Evolutionary conservation across 2,113 vertebrate species (phyloP).

Genomic region (Accipiter virgatus): DNA sequence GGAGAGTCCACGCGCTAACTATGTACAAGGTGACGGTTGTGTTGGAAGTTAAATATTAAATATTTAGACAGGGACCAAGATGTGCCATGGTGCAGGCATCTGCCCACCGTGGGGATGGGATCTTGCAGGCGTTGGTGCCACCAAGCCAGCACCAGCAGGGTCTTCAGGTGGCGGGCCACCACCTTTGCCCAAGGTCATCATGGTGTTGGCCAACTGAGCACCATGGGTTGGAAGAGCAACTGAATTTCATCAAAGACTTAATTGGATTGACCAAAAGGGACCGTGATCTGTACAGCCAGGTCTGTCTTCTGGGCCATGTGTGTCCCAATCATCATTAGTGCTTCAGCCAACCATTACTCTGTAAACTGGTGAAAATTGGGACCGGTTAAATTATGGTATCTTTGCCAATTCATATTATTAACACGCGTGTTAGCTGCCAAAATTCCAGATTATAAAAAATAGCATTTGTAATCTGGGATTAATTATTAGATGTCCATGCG

Average conservation of each 20-base stretch:
- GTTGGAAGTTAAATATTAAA: neutral
- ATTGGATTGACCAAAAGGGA: fast-evolving
- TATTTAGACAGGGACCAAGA: no score
- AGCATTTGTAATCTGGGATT: neutral
- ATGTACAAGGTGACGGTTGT: neutral
- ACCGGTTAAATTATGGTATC: fast-evolving
- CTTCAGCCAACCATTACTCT: neutral
- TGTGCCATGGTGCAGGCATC: fast-evolving
- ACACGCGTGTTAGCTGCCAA: fast-evolving
- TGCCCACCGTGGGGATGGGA: fast-evolving
- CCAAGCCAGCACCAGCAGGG: neutral
- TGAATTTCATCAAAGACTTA: neutral
- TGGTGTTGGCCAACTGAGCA: neutral
- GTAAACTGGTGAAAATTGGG: fast-evolving
- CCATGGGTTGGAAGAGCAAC: neutral
- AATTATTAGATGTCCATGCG: neutral
- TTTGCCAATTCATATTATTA: neutral
- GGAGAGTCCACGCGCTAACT: neutral
- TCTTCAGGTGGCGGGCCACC: neutral
- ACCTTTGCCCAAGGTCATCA: neutral
- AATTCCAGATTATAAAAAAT: neutral
- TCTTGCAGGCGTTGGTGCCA: neutral
- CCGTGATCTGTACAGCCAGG: no score
- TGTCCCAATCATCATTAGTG: neutral
- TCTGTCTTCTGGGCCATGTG: neutral